These are phyloP conservation scores for Drosophila mulleri DNA, from an alignment of 2,888 invertebrate species.

Conservation along the genomic window DNA sequence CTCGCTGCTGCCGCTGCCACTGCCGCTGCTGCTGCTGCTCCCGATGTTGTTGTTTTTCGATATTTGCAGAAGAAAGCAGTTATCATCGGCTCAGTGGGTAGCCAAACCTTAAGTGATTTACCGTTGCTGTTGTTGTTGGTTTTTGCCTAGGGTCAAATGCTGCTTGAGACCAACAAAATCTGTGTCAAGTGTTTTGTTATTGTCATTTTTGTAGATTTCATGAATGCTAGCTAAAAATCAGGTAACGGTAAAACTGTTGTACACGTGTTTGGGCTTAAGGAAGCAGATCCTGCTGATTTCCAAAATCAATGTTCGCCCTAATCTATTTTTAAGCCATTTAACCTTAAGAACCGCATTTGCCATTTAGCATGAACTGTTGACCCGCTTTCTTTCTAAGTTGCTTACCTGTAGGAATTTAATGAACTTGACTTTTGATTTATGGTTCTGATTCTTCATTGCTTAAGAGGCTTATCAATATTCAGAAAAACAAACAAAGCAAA, in stretches of 20 bases:
- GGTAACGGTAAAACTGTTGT: not conserved
- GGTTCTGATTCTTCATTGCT: not conserved
- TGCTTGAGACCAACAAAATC: slow-evolving; percentile 13
- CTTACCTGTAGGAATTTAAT: slow-evolving; percentile 42
- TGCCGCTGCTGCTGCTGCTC: not conserved
- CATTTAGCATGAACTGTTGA: slow-evolving; percentile 33
- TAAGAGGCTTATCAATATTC: not conserved
- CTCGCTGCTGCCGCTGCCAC: slow-evolving; percentile 11
- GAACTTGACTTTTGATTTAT: slow-evolving; percentile 46
- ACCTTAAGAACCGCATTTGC: not conserved
- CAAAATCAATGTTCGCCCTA: not conserved
- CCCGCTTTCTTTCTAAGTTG: slow-evolving; percentile 31
- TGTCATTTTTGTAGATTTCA: not conserved
- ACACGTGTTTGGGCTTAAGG: not conserved
- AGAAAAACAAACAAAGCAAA: not conserved
- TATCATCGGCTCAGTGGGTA: slow-evolving; percentile 31
- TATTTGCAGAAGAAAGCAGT: slow-evolving; percentile 64
- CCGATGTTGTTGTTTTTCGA: slow-evolving; percentile 42
- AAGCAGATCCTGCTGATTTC: slow-evolving; percentile 1
- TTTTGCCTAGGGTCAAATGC: slow-evolving; percentile 58
- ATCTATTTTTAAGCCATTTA: not conserved
- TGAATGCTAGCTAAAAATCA: slow-evolving; percentile 6
- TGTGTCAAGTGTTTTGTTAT: slow-evolving; percentile 40
- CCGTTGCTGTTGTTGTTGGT: slow-evolving; percentile 20
- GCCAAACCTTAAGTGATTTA: slow-evolving; percentile 20